Base-by-base conservation (phyloP, 2,113 vertebrate species). In the Myiopsitta monachus region DNA sequence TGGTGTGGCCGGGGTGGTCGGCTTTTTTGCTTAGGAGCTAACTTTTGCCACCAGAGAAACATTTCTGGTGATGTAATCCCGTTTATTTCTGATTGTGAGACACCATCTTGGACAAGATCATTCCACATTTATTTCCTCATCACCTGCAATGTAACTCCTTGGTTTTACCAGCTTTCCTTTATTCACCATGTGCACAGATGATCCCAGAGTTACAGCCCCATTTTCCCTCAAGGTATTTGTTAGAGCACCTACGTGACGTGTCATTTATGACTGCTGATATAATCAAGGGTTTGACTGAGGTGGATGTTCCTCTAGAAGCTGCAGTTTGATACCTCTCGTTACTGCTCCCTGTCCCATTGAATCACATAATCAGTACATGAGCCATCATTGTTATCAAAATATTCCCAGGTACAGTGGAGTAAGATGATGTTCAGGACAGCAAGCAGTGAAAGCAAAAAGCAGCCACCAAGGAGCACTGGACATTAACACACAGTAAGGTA, bases 41-140 rank as follows among this genome's bases (percentile, higher is more conserved):
- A 28, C 23, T 75, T 39, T 39, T 54, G n/a, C 66, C 36, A 11
- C 23, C 0, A 1, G 22, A 0, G 0, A 57, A 72, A 64, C 24
- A 43, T 64, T 78, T 84, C 57, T 72, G 18, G 16, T 66, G 9
- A 10, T 51, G 38, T 43, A 13, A 69, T 52, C 46, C 26, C 14
- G 27, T 61, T 27, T 59, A 23, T 38, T 55, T 79, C 31, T n/a
- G 57, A 59, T 23, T 5, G 12, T 44, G 38, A 27, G 30, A 44
- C 18, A 36, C 72, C 1, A 0, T 47, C 19, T 76, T 62, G 47
- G 38, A n/a, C 14, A 22, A 14, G 30, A 22, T 47, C 6, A 3
- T 54, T 77, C 13, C 55, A 36, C 16, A 31, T 46, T 39, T 30
- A 12, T 62, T 77, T 90, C 64, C 22, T 83, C 44, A 31, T 27